Conservation (phyloP, 2,888 invertebrate species). For the Parnassius smintheus region DNA sequence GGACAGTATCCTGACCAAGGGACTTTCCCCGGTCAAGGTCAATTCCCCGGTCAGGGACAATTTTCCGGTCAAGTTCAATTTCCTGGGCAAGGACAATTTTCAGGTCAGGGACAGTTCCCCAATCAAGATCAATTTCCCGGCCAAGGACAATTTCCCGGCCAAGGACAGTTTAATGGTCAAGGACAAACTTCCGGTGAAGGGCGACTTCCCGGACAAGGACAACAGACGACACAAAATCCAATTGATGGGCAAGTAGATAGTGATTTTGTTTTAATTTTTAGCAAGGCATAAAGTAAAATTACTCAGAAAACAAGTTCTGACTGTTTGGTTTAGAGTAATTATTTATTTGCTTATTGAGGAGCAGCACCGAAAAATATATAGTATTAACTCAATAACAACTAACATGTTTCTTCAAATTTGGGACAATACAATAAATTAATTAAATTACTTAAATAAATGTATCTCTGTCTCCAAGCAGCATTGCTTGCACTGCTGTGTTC, state of each 20-base stretch:
- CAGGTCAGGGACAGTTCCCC: slow-evolving; percentile 29
- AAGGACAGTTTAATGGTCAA: background rate
- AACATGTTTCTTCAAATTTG: too few relatives aligned
- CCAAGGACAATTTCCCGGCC: slow-evolving; percentile 3
- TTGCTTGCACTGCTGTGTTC: too few relatives aligned
- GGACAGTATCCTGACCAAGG: slow-evolving; percentile 23
- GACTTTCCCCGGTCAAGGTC: slow-evolving; percentile 26
- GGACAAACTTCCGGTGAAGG: slow-evolving; percentile 12
- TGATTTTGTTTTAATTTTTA: too few relatives aligned
- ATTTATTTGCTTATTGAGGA: too few relatives aligned
- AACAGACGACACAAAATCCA: slow-evolving; percentile 22
- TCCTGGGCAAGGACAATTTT: slow-evolving; percentile 1
- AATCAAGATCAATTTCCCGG: slow-evolving; percentile 27
- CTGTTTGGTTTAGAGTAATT: too few relatives aligned
- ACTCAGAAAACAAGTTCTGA: too few relatives aligned
- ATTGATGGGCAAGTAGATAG: slow-evolving; percentile 18
- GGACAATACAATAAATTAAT: too few relatives aligned
- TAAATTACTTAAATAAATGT: too few relatives aligned
- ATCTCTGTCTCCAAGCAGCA: too few relatives aligned
- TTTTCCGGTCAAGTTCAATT: slow-evolving; percentile 19
- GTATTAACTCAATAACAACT: too few relatives aligned
- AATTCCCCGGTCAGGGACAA: slow-evolving; percentile 31
- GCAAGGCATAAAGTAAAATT: too few relatives aligned
- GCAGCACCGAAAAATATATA: too few relatives aligned
- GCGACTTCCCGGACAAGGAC: slow-evolving; percentile 18